Percentiles rank a stretch among this genome's conserved stretches.
These are phyloP conservation scores for Drosophila tripunctata DNA, from an alignment of 2,888 invertebrate genomes.

Conservation along the genomic window DNA sequence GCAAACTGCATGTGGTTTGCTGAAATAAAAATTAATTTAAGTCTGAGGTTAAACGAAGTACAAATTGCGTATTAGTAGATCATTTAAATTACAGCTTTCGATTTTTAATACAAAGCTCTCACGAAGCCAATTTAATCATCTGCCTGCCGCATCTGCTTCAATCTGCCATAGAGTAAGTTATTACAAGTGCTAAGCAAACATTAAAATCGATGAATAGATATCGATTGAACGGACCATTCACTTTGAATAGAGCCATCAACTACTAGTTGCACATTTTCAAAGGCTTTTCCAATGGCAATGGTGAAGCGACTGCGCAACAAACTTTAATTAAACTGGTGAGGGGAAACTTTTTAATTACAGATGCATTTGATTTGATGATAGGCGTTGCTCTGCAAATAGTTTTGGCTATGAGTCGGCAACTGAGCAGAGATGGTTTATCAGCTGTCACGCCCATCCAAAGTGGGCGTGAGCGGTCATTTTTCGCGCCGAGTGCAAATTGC, in stretches of 20 bases:
- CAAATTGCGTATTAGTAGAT: too few species aligned
- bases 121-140: slow-evolving; percentile 8
- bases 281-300: not conserved
- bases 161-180: slow-evolving; percentile 42
- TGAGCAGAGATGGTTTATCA: slow-evolving; percentile 37
- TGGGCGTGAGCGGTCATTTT: slow-evolving; percentile 69
- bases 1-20: slow-evolving; percentile 7
- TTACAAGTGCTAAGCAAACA: slow-evolving; percentile 46
- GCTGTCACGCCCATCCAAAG: slow-evolving; percentile 46
- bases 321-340: slow-evolving; percentile 57
- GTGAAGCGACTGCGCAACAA: slow-evolving; percentile 32
- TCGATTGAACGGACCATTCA: not conserved
- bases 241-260: slow-evolving; percentile 55
- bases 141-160: not conserved
- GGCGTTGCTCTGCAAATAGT: slow-evolving; percentile 50
- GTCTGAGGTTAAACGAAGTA: not conserved
- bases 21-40: not conserved
- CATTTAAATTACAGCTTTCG: not conserved
- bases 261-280: not conserved
- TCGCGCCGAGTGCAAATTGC: slow-evolving; percentile 70
- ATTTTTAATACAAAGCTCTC: not conserved
- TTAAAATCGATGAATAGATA: slow-evolving; percentile 43
- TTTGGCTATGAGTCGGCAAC: slow-evolving; percentile 15
- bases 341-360: slow-evolving; percentile 50
- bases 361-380: slow-evolving; percentile 50